Evolutionary conservation across 2,113 vertebrate genomes (phyloP).

Genomic region (Macquaria australasica): DNA sequence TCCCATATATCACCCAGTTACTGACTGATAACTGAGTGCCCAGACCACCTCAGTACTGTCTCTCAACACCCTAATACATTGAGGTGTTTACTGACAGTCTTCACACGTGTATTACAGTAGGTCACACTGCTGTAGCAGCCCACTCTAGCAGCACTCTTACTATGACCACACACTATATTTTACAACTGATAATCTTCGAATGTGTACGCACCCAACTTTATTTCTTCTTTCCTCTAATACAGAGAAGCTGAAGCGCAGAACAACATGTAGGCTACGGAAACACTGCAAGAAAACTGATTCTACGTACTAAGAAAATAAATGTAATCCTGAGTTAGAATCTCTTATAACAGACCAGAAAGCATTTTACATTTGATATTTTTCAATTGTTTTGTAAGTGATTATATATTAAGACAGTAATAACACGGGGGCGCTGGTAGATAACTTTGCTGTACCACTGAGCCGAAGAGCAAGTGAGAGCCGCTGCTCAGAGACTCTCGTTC

Average conservation of each 20-base stretch:
- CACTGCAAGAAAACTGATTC: neutral
- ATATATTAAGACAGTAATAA: neutral
- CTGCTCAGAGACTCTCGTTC: no score
- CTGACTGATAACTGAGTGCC: constrained; percentile 31
- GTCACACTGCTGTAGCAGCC: constrained; percentile 40
- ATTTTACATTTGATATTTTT: neutral
- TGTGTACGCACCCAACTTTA: neutral
- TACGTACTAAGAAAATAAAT: neutral
- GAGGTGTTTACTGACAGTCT: constrained; percentile 79
- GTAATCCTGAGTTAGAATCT: neutral
- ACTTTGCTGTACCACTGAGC: no score
- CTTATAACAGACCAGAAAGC: neutral
- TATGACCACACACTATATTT: constrained; percentile 33
- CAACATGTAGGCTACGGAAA: neutral
- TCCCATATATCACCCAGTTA: constrained; percentile 55
- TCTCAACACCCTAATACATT: constrained; percentile 58
- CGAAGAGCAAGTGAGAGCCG: no score
- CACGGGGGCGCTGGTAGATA: neutral
- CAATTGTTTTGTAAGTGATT: neutral
- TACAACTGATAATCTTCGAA: constrained; percentile 44
- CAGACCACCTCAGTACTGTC: constrained; percentile 45
- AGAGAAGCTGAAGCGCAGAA: neutral
- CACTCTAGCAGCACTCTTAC: constrained; percentile 32
- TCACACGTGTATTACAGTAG: constrained; percentile 67
- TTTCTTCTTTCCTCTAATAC: neutral